Base-by-base conservation (phyloP, 2,113 vertebrate species). In the Crotalus helleri region DNA sequence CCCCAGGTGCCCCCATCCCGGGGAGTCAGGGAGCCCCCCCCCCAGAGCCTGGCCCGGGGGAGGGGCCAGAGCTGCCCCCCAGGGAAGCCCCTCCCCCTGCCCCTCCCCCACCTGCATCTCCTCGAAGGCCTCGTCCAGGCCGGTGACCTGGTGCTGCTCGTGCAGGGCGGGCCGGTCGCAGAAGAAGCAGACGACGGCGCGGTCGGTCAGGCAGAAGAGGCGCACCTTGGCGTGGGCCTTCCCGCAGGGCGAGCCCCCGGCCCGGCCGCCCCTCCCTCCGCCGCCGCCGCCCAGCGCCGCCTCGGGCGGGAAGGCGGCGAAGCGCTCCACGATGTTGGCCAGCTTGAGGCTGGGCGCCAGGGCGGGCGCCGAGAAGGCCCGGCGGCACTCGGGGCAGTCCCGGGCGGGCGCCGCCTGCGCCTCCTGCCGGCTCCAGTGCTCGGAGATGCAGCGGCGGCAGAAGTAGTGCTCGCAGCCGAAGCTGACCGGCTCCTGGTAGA, bases 201-300 rank as follows among this genome's bases (percentile, higher is more conserved):
- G 99, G 97, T 99, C 99, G 0, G 98, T 99, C 92, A 99, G 98
- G 97, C 99, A 99, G 98, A 99, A 99, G 96, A 99, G 99, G 97
- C 99, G 99, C 96, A 99, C 99, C 97, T 99, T 99, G 97, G 99
- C 99, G 90, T 99, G 99, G 97, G 99, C 99, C 96, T 99, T 99
- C 88, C 88, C 74, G 97, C 99, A 99, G 87, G 86, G 12, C n/a
- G 46, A 1, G 3, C 11, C 49, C 9, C 9, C 69, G 24, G 5
- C 85, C 11, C 58, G 85, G 46, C 44, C 13, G 2, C 24, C 59
- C 58, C 39, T 1, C 0, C 44, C 54, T 3, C 5, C 13, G 12
- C 24, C 54, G 12, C 3, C 44, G 12, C 3, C 44, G 12, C 24
- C 44, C 44, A 57, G 17, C 0, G 15, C 98, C 95, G 99, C 99